These are phyloP conservation scores for Entomobrya multifasciata DNA, from an alignment of 2,888 invertebrate species.

Conservation along the genomic window DNA sequence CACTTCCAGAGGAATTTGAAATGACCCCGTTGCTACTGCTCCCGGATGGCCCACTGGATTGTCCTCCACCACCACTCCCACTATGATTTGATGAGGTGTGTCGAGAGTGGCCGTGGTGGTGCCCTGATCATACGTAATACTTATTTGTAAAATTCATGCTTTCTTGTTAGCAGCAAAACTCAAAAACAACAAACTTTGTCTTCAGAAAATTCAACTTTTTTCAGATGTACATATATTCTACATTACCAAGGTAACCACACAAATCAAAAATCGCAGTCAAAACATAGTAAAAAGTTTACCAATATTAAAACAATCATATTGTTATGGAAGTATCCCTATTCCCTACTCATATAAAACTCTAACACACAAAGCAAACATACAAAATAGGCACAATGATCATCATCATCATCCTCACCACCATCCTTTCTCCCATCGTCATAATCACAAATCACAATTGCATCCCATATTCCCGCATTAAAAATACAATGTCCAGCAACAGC, in stretches of 20 bases:
- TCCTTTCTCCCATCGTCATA: constrained; percentile 21
- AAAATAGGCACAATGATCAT: constrained; percentile 42
- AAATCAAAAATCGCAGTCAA: not conserved
- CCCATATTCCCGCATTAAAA: constrained; percentile 14
- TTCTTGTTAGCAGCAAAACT: constrained; percentile 63
- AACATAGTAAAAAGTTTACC: not conserved
- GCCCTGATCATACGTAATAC: constrained; percentile 69
- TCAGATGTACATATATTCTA: not conserved
- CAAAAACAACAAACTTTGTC: not conserved
- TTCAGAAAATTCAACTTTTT: too few relatives aligned
- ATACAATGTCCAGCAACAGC: constrained; percentile 8
- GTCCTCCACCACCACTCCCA: constrained; percentile 60
- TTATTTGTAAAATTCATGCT: constrained; percentile 61
- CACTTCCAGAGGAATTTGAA: constrained; percentile 60
- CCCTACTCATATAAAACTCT: not conserved
- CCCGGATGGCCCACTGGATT: constrained; percentile 34
- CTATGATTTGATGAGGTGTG: constrained; percentile 73
- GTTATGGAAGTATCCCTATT: not conserved
- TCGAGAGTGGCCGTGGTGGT: constrained; percentile 74
- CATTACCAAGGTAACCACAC: not conserved
- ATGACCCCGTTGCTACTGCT: constrained; percentile 57
- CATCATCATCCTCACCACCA: constrained; percentile 51
- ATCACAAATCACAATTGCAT: constrained; percentile 16
- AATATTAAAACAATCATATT: not conserved
- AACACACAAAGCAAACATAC: not conserved